Conservation (phyloP, 2,797 vertebrate genomes). For the Pristis pectinata region DNA sequence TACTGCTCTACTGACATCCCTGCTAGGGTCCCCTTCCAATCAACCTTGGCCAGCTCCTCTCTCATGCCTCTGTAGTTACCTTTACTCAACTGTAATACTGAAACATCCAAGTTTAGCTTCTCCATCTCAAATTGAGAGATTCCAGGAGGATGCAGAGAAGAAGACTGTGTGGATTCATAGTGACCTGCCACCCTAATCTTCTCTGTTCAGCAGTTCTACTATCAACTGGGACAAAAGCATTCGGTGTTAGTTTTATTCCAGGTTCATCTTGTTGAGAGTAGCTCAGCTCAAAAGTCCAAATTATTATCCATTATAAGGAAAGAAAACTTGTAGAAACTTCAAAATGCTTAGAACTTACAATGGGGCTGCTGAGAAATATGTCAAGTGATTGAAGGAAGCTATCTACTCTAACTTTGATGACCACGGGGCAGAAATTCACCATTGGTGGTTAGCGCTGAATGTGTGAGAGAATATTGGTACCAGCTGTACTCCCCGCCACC, state of each 20-base stretch:
- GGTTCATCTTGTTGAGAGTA: background rate
- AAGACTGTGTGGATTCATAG: background rate
- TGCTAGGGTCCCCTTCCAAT: no score
- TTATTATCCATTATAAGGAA: conserved; percentile 9
- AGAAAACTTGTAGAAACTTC: background rate
- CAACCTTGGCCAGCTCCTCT: no score
- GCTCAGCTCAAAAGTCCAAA: background rate
- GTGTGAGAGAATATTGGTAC: no score
- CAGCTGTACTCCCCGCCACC: no score
- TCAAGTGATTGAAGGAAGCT: background rate
- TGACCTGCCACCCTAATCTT: background rate
- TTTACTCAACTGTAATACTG: no score
- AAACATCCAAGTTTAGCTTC: no score
- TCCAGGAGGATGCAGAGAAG: background rate
- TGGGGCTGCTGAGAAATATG: background rate
- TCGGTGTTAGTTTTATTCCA: background rate
- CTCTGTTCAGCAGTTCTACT: background rate
- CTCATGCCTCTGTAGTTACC: no score
- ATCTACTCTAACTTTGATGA: background rate
- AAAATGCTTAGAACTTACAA: background rate
- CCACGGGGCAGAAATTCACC: background rate
- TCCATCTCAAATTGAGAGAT: no score
- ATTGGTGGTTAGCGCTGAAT: no score
- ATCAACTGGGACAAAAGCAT: background rate
- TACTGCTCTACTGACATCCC: no score